Base-by-base conservation (phyloP, 2,113 vertebrate species). In the Cairina moschata region DNA sequence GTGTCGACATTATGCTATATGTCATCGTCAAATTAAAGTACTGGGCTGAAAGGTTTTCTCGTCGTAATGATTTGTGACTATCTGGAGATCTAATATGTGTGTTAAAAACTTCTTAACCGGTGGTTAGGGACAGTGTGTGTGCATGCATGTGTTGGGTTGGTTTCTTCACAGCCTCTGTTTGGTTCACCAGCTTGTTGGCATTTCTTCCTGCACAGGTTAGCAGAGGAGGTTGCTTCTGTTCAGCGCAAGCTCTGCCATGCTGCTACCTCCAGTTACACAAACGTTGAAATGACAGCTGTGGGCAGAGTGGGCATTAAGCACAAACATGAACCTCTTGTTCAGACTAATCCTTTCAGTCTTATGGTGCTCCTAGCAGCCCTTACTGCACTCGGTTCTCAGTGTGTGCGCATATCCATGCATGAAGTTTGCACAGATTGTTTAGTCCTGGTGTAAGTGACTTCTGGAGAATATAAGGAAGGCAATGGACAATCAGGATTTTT, bases 21-120 rank as follows among this genome's bases (percentile, higher is more conserved):
- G 87, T 95, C 96, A 91, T 95, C 83, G 89, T 94, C 85, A 87
- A 80, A 96, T 96, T 96, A 68, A 96, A 97, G 93, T 67, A 89
- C 89, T 91, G 73, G 80, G 48, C 83, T 94, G 93, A 76, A 86
- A 95, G 92, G 34, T 84, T 91, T 95, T 58, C 63, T 83, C 1
- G n/a, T 83, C 63, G 54, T 68, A 91, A 79, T 46, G 46, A 95
- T 95, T 96, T 96, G 91, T 92, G 92, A 40, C 83, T 56, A 23
- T 9, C 26, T 66, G 34, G 80, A n/a, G 56, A 86, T 93, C 71
- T 91, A 82, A 94, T 93, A 28, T 96, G 40, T 83, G 82, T 95
- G 90, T 95, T 72, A 69, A 93, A 89, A 79, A n/a, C n/a, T 50
- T 36, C 34, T 63, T 91, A 94, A 54, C 54, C 65, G 44, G 1